Base-by-base conservation (phyloP, 2,888 invertebrate genomes). In the Sympetrum striolatum region DNA sequence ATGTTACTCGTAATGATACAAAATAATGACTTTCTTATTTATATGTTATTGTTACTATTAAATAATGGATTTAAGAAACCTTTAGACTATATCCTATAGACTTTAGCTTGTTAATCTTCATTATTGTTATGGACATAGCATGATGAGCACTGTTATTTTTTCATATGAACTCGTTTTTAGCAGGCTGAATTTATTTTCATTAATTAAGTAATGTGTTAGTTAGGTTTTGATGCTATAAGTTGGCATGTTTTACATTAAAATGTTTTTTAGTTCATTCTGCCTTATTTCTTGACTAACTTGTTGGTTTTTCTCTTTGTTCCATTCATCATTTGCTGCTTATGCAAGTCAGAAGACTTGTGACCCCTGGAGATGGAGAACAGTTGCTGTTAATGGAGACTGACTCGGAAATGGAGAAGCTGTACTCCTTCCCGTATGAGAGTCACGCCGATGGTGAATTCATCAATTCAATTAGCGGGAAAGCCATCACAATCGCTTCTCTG, bases 321-420 rank as follows among this genome's bases (percentile, higher is more conserved):
- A 39, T n/a, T 53, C 35, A 6, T 60, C 37, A 37, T 86, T 37
- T 86, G 86, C 86, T 86, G 86, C 86, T 60, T 15, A 86, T 64
- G 60, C 60, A 86, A 86, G 86, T 86, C 86, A 86, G 86, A 86
- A 86, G 86, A 86, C 86, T 60, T 86, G 86, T 86, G 86, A 86
- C 93, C 86, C 86, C 58, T 86, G 86, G 86, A 58, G 86, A 35
- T 86, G 86, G 86, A 60, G 86, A 60, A 86, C 86, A 86, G 86
- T 86, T 37, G 86, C 86, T 25, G 86, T 86, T 60, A 86, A 86
- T 60, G 86, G 86, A 60, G 86, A 86, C 64, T 86, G 86, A 86
- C 86, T 86, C 60, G 14, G 86, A 86, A 60, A n/a, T 12, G 58
- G 86, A 60, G n/a, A 60, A 86, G 60, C 64, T n/a, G 15, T 64